phyloP scores from a whole-genome alignment of 2,113 vertebrate species.

The Penelope pileata region DNA sequence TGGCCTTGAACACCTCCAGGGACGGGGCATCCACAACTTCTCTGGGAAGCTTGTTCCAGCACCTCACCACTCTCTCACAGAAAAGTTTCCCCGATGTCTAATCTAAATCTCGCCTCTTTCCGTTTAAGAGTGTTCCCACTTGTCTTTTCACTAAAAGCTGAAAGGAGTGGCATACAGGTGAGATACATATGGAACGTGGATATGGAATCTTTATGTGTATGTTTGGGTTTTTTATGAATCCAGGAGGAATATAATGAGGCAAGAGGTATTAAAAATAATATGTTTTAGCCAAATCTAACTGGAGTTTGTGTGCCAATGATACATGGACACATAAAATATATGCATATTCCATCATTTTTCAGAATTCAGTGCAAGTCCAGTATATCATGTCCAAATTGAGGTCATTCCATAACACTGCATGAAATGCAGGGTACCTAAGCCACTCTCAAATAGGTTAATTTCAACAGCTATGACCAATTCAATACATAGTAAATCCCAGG shows the following conservation, averaged over 20 bases:
- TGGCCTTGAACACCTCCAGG: too few relatives aligned
- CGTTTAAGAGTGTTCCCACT: too few relatives aligned
- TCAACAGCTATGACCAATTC: background rate
- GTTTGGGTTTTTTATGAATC: background rate
- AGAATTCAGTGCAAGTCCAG: background rate
- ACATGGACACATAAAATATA: background rate
- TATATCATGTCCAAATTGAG: background rate
- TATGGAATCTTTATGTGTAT: background rate
- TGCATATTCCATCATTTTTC: rapidly evolving
- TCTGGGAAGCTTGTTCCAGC: too few relatives aligned
- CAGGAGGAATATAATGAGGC: background rate
- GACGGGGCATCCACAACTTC: too few relatives aligned
- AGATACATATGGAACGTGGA: background rate
- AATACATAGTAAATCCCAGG: background rate
- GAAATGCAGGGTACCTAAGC: background rate
- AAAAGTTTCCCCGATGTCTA: too few relatives aligned
- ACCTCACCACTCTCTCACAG: too few relatives aligned
- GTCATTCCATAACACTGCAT: background rate
- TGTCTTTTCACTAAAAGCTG: too few relatives aligned
- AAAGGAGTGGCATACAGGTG: background rate
- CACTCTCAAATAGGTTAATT: background rate
- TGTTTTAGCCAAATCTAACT: background rate
- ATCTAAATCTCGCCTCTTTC: too few relatives aligned
- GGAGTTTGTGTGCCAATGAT: background rate
- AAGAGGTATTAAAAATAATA: background rate